Conservation (phyloP, 2,888 invertebrate genomes). For the Trachelus tabidus region DNA sequence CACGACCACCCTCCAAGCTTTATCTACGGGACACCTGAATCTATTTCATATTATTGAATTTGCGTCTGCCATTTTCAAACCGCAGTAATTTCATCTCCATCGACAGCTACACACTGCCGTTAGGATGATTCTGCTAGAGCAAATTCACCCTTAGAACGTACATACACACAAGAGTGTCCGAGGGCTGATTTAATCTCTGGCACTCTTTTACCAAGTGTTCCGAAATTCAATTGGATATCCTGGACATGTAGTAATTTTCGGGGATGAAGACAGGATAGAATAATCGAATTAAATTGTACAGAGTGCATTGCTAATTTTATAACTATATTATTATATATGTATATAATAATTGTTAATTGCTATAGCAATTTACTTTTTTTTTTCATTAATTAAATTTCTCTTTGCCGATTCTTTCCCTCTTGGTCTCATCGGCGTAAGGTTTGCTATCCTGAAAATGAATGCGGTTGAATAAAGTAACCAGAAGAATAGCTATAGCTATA, state of each 20-base stretch:
- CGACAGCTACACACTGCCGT: not conserved
- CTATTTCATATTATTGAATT: conserved; percentile 20
- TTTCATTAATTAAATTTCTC: not conserved
- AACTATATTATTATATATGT: not conserved
- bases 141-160: not conserved
- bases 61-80: not conserved
- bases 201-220: not conserved
- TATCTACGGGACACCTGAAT: conserved; percentile 10
- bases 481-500: not conserved
- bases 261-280: not conserved
- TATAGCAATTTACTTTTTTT: not conserved
- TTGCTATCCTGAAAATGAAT: not conserved
- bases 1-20: conserved; percentile 3
- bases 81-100: not conserved
- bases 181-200: not conserved
- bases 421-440: not conserved
- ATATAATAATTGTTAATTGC: not conserved
- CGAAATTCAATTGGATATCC: not conserved
- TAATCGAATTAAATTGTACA: not conserved
- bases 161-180: not conserved
- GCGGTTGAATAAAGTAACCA: not conserved
- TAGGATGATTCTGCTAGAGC: not conserved
- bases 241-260: not conserved
- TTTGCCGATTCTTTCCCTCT: not conserved
- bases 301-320: not conserved